Conservation (phyloP, 2,888 invertebrate genomes). For the Andrena flavipes region DNA sequence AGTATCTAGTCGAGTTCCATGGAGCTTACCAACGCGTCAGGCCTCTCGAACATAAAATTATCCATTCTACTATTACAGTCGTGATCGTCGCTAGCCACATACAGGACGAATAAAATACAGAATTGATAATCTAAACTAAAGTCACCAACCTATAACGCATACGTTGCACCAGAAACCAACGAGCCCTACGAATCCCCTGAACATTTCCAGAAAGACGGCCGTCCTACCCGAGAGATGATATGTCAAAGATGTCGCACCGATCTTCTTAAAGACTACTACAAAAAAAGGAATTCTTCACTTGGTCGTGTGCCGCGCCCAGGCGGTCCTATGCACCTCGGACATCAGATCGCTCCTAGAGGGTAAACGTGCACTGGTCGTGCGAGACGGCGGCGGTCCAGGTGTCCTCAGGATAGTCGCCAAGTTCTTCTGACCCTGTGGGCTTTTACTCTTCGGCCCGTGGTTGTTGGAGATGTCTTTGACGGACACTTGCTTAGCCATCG, state of each 20-base stretch:
- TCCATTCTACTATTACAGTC: too few species aligned
- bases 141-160: not conserved
- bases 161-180: not conserved
- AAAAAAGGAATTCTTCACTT: constrained; percentile 86
- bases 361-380: constrained; percentile 94
- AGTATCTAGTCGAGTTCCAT: not conserved
- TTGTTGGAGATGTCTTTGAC: constrained; percentile 43
- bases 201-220: not conserved
- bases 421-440: constrained; percentile 48
- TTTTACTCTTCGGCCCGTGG: constrained; percentile 28
- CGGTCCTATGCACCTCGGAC: constrained; percentile 92
- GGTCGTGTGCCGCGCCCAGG: constrained; percentile 95
- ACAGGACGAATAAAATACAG: too few species aligned
- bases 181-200: not conserved
- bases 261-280: constrained; percentile 2
- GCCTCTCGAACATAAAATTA: too few species aligned
- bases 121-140: too few species aligned
- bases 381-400: constrained; percentile 78
- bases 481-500: constrained; percentile 29
- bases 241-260: constrained; percentile 14
- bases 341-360: constrained; percentile 94
- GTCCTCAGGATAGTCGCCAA: constrained; percentile 76
- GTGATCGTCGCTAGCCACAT: too few species aligned
- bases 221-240: constrained; percentile 37
- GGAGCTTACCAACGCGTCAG: too few species aligned